Evolutionary conservation across 2,888 invertebrate species (phyloP).

Genomic region (Cecidostiba fungosa): DNA sequence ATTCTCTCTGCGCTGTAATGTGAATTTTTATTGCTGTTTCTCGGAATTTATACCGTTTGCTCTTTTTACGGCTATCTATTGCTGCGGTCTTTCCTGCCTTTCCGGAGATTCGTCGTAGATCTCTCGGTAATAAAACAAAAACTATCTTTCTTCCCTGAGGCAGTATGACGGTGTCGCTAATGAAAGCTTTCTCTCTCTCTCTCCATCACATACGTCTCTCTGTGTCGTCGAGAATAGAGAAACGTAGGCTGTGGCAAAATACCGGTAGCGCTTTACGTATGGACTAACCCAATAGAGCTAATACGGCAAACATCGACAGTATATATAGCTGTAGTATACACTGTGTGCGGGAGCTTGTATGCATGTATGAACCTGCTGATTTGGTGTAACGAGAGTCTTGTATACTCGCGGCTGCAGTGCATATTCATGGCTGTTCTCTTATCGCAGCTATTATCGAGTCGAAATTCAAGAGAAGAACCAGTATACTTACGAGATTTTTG

Average conservation of each 20-base stretch:
- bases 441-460: neutral
- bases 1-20: slow-evolving; percentile 4
- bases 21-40: slow-evolving; percentile 31
- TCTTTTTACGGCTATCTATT: neutral
- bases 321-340: slow-evolving; percentile 42
- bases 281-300: slow-evolving; percentile 73
- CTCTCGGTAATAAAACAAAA: too few relatives aligned
- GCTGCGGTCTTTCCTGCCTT: neutral
- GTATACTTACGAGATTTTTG: too few relatives aligned
- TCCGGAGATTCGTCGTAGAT: too few relatives aligned
- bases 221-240: too few relatives aligned
- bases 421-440: slow-evolving; percentile 1
- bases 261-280: slow-evolving; percentile 67
- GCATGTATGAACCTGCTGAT: neutral
- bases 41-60: slow-evolving; percentile 7
- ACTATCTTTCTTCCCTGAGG: too few relatives aligned
- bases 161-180: too few relatives aligned
- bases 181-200: slow-evolving; percentile 19
- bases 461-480: neutral
- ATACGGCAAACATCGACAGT: slow-evolving; percentile 72
- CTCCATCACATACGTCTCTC: too few relatives aligned
- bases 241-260: slow-evolving; percentile 62
- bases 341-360: neutral
- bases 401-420: neutral
- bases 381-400: neutral